Evolutionary conservation across 1,140 invertebrate genomes (phyloP), one percentile per base, ranked within the genome.

Genomic region (Drosophila nikananu): DNA sequence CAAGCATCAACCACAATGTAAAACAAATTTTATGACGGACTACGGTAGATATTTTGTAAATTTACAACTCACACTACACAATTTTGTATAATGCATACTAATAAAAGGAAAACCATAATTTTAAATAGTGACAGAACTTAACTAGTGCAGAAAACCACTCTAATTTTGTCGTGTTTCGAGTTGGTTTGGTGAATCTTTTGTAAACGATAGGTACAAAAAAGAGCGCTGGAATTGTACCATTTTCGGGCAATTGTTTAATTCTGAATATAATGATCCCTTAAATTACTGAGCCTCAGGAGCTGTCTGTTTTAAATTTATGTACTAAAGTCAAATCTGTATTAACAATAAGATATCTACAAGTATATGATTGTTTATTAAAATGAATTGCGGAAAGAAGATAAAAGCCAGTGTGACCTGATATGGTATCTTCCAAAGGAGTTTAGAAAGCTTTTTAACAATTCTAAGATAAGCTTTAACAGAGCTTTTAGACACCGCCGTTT

Each of bases 11-110:
- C 76, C 75, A 78, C 32, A 41, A 64, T 65, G 52, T 79, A 66
- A 77, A 77, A 52, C 55, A 77, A 60, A 70, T 77, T 78, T 81
- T 73, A 79, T 89, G 86, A 89, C 86, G 81, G 77, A 89, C 51
- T 87, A 84, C 76, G 74, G 78, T 84, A 89, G 84, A 76, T 89
- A 84, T 90, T 76, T 87, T 87, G 78, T 89, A 89, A 89, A 90
- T 84, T 84, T 89, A 84, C 78, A 83, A 83, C 77, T 68, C 75
- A 89, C 58, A 87, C 76, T 71, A 81, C 66, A 82, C 66, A 82
- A 77, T 83, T 86, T 86, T 74, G 71, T 74, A 74, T 74, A 75
- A 75, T 75, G 71, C 75, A 51, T 78, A 78, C 75, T 78, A 78
- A 78, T 78, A 78, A 77, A 77, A 77, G 21, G n/a, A 70, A 35